Evolutionary conservation across 2,797 vertebrate genomes (phyloP).

Genomic region (Oophaga sylvatica): DNA sequence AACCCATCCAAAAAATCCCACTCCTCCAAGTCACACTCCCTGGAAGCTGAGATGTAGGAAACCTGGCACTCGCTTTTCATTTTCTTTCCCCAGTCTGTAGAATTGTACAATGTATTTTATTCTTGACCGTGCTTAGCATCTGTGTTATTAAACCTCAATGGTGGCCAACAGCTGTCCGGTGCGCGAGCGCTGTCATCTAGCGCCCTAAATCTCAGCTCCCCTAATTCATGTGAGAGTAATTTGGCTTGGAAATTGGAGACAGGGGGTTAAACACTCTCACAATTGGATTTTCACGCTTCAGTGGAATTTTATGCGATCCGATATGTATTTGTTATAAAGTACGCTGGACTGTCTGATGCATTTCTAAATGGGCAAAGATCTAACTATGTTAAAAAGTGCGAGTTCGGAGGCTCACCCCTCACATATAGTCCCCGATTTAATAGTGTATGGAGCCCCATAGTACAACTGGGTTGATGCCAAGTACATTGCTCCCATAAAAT

Average conservation of each 20-base stretch:
- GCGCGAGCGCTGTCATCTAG: not conserved
- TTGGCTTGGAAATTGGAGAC: not conserved
- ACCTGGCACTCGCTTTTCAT: not conserved
- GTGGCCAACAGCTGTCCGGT: not conserved
- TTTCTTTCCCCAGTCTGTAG: not conserved
- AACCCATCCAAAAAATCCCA: not conserved
- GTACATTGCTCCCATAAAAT: conserved; percentile 9
- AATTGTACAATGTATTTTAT: not conserved
- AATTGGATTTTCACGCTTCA: not conserved
- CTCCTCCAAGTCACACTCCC: not conserved
- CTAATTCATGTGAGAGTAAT: not conserved
- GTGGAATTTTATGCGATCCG: not conserved
- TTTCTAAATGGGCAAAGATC: not conserved
- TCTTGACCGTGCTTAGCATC: not conserved
- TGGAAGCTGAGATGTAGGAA: not conserved
- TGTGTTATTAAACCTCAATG: not conserved
- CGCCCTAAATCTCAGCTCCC: not conserved
- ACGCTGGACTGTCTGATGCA: not conserved
- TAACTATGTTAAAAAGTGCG: not conserved
- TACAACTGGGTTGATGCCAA: not conserved
- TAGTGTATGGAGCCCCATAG: not conserved
- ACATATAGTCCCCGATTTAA: not conserved
- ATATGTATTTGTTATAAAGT: not conserved
- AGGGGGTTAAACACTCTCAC: not conserved
- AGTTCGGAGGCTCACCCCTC: not conserved